Evolutionary conservation across 1,140 invertebrate species (phyloP), one percentile per base, ranked within the genome.

Genomic region (Drosophila trapezifrons): DNA sequence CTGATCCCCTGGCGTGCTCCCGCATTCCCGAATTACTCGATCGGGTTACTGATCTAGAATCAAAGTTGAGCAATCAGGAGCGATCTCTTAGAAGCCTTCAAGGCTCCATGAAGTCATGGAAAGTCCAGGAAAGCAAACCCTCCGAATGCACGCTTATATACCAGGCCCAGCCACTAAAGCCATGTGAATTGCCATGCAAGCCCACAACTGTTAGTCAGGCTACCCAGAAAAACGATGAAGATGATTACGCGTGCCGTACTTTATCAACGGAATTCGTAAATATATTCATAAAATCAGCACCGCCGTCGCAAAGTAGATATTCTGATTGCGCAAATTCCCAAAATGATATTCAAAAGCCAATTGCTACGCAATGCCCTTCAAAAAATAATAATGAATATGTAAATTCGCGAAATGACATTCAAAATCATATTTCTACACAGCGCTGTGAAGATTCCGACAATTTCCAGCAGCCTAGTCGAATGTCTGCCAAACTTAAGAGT

Each of bases 221-320:
- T 2, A 17, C 27, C 2, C 52, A 37, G 42, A 45, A 25, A 18
- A 12, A 7, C 12, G 20, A n/a, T 29, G 22, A 45, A 12, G 7
- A 18, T 27, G 13, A 15, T 13, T 57, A 12, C 18, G 27, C 49
- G 1, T 47, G 40, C 29, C 18, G 17, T 3, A 18, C 22, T 18
- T 51, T 64, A n/a, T 55, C 45, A 5, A 42, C 75, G 10, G 37
- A 75, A 47, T 75, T 75, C 18, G 25, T 75, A 20, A 3, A 54
- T 38, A 65, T 75, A 17, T 65, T 74, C 20, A 1, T 37, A 13
- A 54, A 54, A n/a, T 13, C 47, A 8, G 51, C 9, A 10, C 29
- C 29, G 3, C 7, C 27, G 1, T 13, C 29, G 13, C 10, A 8
- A 0, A 17, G 15, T 17, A 15, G 4, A n/a, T 38, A 7, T 12